Base-by-base conservation (phyloP, 1,140 invertebrate genomes). In the Drosophila malerkotliana region DNA sequence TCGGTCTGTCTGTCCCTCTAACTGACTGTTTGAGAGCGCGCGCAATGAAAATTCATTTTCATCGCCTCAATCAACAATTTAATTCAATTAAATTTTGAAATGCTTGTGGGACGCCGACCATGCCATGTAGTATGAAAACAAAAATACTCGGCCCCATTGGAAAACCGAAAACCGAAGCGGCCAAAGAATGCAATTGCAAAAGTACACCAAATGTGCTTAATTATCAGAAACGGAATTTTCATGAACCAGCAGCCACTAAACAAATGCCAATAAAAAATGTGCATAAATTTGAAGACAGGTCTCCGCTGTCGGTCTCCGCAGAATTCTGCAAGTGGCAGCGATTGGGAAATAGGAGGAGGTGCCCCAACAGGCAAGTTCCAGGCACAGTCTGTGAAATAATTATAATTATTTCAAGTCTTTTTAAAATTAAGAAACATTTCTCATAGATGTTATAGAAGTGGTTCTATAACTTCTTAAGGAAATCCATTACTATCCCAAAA, bases 21-120 rank as follows among this genome's bases (percentile, higher is more conserved):
- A 32, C 47, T 49, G 59, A 52, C 47, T 51, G 63, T 15, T 63
- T 63, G 63, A 56, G 63, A 56, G 32, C 57, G 51, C 9, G 37
- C 58, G 30, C 60, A 78, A 77, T 82, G 79, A 63, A 75, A 83
- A 84, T 79, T 79, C 76, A 79, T 79, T 84, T 82, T 84, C 80
- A 83, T 67, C 80, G 80, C 80, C 58, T 76, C 80, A 79, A 67
- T 84, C 80, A 83, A 79, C 80, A 79, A 63, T 63, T 85, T 85
- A 80, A 80, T 84, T 81, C 69, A 85, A 85, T 87, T 87, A 87
- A 69, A 77, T 81, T 85, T 77, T 56, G 55, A 71, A 72, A 78
- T 64, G 61, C 71, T 78, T 75, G 60, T 66, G 71, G 76, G 58
- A 51, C 60, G 63, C 41, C 51, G 52, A 21, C 24, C 51, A 39